Conservation (phyloP, 2,888 invertebrate species). For the Alsophila aescularia region DNA sequence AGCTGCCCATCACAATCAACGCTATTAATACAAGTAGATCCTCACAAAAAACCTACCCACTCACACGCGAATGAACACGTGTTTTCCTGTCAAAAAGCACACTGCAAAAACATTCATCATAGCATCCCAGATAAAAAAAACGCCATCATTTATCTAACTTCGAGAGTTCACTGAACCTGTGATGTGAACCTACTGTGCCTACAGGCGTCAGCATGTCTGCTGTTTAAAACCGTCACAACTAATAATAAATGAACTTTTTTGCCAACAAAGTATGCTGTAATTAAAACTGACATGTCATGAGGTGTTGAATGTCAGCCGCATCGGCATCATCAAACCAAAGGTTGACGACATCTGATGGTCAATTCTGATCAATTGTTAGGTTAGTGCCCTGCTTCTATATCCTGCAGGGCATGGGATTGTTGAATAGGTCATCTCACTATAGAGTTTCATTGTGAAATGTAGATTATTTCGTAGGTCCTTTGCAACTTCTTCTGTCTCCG, state of each 20-base stretch:
- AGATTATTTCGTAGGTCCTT: too few species aligned
- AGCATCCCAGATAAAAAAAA: constrained; percentile 20
- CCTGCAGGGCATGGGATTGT: constrained; percentile 2
- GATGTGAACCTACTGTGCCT: too few species aligned
- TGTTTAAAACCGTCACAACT: constrained; percentile 32
- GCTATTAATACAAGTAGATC: background rate
- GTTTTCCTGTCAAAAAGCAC: constrained; percentile 12
- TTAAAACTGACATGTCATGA: constrained; percentile 47
- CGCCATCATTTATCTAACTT: constrained; percentile 34
- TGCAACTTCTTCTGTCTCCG: too few species aligned
- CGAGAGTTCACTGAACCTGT: constrained; percentile 39
- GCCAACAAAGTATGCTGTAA: constrained; percentile 45
- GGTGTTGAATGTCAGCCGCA: constrained; percentile 45
- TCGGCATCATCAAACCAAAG: constrained; percentile 39
- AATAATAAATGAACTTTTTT: constrained; percentile 47
- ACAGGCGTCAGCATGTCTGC: constrained; percentile 51
- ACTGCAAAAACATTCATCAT: constrained; percentile 21
- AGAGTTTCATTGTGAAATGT: too few species aligned
- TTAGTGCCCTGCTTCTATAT: constrained; percentile 46
- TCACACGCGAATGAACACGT: constrained; percentile 7
- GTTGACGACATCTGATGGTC: constrained; percentile 44
- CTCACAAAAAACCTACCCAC: constrained; percentile 2
- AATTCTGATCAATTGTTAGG: constrained; percentile 50
- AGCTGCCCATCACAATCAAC: constrained; percentile 5
- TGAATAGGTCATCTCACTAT: too few species aligned